A percentile compares a stretch with the other conserved stretches of the same genome.
Evolutionary conservation across 1,140 invertebrate species (phyloP).

Genomic region (Drosophila orosa): DNA sequence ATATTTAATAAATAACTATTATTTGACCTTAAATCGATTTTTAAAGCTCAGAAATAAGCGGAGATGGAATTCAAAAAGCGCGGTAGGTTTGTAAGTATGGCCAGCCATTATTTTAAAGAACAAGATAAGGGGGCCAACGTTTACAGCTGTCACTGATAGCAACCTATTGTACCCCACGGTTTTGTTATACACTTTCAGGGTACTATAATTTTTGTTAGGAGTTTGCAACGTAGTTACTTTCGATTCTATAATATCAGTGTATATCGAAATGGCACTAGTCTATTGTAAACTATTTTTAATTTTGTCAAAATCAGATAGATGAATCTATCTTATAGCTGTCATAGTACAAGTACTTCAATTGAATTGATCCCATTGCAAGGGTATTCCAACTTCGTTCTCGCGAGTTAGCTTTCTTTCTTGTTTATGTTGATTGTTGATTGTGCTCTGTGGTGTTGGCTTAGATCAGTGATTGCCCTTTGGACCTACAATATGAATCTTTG

Average conservation of each 20-base stretch:
- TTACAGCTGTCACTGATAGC: neutral
- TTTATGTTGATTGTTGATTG: conserved; percentile 2
- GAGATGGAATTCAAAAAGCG: neutral
- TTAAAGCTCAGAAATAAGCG: neutral
- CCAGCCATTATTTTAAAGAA: neutral
- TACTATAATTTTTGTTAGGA: neutral
- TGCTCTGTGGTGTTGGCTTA: conserved; percentile 23
- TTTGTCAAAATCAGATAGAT: no score
- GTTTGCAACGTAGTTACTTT: no score
- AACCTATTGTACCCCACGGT: neutral
- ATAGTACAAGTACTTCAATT: neutral
- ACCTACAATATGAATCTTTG: conserved; percentile 71
- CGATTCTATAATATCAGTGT: no score
- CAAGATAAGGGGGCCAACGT: neutral
- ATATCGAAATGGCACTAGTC: no score
- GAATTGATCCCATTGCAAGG: neutral
- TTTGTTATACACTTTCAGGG: neutral
- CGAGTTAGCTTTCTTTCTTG: neutral
- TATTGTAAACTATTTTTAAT: no score
- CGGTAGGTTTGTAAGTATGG: neutral
- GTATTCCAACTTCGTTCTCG: neutral
- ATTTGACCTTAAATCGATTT: neutral
- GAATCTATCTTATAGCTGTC: neutral
- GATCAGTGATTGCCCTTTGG: conserved; percentile 26
- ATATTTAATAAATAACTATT: neutral